Evolutionary conservation across 1,140 invertebrate species (phyloP).

Genomic region (Monochamus saltuarius): DNA sequence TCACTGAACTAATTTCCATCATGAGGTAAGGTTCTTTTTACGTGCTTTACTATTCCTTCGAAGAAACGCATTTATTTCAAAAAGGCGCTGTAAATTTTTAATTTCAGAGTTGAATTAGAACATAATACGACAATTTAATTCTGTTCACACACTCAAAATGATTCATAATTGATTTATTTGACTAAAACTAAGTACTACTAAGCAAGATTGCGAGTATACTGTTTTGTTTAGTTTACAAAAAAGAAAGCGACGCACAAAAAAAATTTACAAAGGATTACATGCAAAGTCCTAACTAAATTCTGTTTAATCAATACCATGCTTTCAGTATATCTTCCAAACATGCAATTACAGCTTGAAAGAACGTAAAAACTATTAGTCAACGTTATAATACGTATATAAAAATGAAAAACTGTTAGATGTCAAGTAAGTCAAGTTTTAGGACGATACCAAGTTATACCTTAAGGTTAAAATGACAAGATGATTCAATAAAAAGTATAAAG

Average conservation of each 20-base stretch:
- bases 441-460: not conserved
- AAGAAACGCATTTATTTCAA: too few relatives aligned
- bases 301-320: constrained; percentile 19
- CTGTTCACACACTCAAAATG: not conserved
- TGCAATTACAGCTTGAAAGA: not conserved
- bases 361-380: not conserved
- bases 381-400: too few relatives aligned
- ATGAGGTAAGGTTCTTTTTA: too few relatives aligned
- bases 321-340: constrained; percentile 9
- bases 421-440: not conserved
- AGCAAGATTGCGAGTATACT: not conserved
- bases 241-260: not conserved
- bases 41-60: too few relatives aligned
- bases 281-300: constrained; percentile 4
- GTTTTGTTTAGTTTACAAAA: not conserved
- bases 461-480: constrained; percentile 3
- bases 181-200: not conserved
- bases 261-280: constrained; percentile 15
- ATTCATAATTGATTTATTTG: not conserved
- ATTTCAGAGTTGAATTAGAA: too few relatives aligned
- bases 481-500: constrained; percentile 60
- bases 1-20: too few relatives aligned
- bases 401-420: constrained; percentile 3
- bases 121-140: not conserved
- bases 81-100: too few relatives aligned